These are phyloP conservation scores for Drosophila mettleri DNA, from an alignment of 2,888 invertebrate genomes.

Conservation along the genomic window DNA sequence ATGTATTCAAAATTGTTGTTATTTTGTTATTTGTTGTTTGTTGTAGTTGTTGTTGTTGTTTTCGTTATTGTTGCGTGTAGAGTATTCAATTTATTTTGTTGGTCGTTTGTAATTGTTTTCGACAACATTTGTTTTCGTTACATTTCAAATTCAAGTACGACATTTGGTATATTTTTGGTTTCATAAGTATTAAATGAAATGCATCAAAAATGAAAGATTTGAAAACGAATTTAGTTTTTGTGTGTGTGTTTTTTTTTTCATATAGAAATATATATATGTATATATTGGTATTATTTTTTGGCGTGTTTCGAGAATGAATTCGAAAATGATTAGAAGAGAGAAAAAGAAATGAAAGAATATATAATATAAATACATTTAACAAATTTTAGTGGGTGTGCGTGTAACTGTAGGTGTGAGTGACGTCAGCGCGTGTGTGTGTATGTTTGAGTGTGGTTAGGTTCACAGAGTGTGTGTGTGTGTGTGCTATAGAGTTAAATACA, in stretches of 20 bases:
- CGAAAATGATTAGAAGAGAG: conserved; percentile 83
- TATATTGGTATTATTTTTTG: conserved; percentile 27
- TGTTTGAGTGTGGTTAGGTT: conserved; percentile 20
- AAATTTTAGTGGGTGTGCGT: conserved; percentile 78
- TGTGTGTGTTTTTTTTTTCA: no score
- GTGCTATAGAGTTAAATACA: conserved; percentile 28
- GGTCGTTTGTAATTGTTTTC: conserved; percentile 30
- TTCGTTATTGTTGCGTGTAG: conserved; percentile 56
- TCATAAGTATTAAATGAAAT: conserved; percentile 68
- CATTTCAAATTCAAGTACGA: conserved; percentile 67
- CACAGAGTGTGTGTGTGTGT: conserved; percentile 26
- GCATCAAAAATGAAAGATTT: conserved; percentile 69
- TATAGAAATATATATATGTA: neutral
- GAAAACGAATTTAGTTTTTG: conserved; percentile 57
- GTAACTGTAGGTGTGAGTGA: conserved; percentile 32
- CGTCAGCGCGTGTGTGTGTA: conserved; percentile 44
- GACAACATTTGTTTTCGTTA: conserved; percentile 30
- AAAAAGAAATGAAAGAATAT: conserved; percentile 84
- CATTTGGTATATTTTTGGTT: conserved; percentile 30
- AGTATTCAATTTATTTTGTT: conserved; percentile 45
- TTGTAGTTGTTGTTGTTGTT: conserved; percentile 50
- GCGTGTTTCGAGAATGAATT: conserved; percentile 76
- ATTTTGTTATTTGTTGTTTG: conserved; percentile 55
- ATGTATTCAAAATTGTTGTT: conserved; percentile 49
- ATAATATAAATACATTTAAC: conserved; percentile 84